phyloP scores from a whole-genome alignment of 2,888 invertebrate species.

The Pollenia angustigena region DNA sequence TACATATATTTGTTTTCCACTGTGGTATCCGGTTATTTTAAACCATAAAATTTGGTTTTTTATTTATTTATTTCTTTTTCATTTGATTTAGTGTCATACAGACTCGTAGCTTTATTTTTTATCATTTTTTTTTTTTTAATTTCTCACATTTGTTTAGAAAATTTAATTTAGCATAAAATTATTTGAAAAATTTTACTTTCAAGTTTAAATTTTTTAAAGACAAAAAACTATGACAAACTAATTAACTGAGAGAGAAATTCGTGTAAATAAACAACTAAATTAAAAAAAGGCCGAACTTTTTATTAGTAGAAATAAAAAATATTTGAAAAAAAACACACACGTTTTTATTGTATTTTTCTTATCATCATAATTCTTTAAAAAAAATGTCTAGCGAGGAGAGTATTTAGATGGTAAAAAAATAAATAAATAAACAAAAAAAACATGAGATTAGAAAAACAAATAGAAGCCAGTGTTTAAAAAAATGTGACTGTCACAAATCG shows the following conservation, averaged over 20 bases:
- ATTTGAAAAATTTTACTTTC: conserved; percentile 12
- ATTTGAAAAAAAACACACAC: background rate
- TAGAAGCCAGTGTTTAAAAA: background rate
- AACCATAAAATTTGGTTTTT: conserved; percentile 39
- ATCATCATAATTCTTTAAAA: conserved; percentile 19
- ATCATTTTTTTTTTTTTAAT: conserved; percentile 3
- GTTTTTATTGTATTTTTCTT: conserved; percentile 1
- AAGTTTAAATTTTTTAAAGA: background rate
- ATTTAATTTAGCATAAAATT: conserved; percentile 35
- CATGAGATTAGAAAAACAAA: background rate
- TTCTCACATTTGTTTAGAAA: conserved; percentile 5
- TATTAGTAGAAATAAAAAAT: background rate
- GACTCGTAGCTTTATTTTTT: background rate
- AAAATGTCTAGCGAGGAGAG: background rate
- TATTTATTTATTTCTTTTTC: conserved; percentile 25
- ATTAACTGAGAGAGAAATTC: background rate
- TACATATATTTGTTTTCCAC: background rate
- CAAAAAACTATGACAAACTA: background rate
- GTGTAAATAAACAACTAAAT: background rate
- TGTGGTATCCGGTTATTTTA: conserved; percentile 50
- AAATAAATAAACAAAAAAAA: background rate
- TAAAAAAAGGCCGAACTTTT: background rate
- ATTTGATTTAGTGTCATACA: conserved; percentile 37
- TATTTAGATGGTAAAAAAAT: background rate
- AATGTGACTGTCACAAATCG: too few relatives aligned